Evolutionary conservation across 1,140 invertebrate species (phyloP).

Genomic region (Bradysia coprophila): DNA sequence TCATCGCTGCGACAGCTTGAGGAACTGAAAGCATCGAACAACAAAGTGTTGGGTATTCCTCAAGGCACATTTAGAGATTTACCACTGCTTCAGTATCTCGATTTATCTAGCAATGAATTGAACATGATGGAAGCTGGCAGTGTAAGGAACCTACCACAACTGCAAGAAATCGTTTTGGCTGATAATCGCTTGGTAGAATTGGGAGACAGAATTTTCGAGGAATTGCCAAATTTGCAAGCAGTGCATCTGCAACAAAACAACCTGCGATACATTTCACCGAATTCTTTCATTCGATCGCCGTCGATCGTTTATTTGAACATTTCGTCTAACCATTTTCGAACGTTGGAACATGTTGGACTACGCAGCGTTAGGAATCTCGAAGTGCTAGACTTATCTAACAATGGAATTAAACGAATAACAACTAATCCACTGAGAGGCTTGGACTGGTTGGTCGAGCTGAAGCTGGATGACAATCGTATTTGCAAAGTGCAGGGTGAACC

Average conservation of each 20-base stretch:
- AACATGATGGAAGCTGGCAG: constrained; percentile 56
- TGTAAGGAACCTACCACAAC: constrained; percentile 50
- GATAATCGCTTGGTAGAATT: constrained; percentile 52
- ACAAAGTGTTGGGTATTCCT: constrained; percentile 50
- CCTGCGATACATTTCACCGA: constrained; percentile 45
- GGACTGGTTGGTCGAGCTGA: constrained; percentile 69
- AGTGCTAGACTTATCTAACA: constrained; percentile 59
- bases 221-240: constrained; percentile 49
- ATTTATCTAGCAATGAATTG: constrained; percentile 68
- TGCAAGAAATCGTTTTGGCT: constrained; percentile 57
- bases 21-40: constrained; percentile 48
- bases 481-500: constrained; percentile 48
- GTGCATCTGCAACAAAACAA: constrained; percentile 68
- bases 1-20: constrained; percentile 41
- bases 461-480: constrained; percentile 57
- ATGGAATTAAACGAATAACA: constrained; percentile 48
- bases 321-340: constrained; percentile 53
- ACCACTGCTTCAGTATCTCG: constrained; percentile 45
- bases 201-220: constrained; percentile 53
- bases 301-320: constrained; percentile 64
- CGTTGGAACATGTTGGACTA: constrained; percentile 50
- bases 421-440: constrained; percentile 40
- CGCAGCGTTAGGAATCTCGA: constrained; percentile 53
- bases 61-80: constrained; percentile 53
- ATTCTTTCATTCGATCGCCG: constrained; percentile 58